These are phyloP conservation scores for Eleutherodactylus coqui DNA, from an alignment of 2,797 vertebrate species.

Conservation along the genomic window DNA sequence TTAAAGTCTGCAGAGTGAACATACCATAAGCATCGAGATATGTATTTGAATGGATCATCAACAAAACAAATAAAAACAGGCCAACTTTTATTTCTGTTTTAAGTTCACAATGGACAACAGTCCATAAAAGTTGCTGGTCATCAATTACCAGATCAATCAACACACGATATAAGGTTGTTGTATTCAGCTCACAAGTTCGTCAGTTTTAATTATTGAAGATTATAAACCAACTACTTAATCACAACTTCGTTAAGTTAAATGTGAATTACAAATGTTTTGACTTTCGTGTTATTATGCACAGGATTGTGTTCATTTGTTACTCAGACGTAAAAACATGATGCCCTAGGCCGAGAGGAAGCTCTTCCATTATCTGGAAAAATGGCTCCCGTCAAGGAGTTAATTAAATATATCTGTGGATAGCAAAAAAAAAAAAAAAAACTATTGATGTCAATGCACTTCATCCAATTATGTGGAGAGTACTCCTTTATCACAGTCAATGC, in stretches of 20 bases:
- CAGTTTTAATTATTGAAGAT: slow-evolving; percentile 32
- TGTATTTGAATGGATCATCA: too few relatives aligned
- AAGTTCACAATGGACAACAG: not conserved
- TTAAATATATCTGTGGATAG: slow-evolving; percentile 33
- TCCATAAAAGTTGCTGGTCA: not conserved
- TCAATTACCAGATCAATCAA: not conserved
- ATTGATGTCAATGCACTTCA: slow-evolving; percentile 14
- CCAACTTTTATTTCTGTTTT: not conserved
- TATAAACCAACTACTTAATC: slow-evolving; percentile 11
- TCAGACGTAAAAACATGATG: slow-evolving; percentile 13
- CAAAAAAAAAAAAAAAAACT: not conserved
- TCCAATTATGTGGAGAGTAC: not conserved
- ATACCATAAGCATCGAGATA: not conserved
- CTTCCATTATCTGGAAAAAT: slow-evolving; percentile 53
- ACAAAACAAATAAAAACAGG: not conserved
- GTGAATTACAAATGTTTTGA: slow-evolving; percentile 50
- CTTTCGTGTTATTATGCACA: slow-evolving; percentile 52
- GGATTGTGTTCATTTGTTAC: slow-evolving; percentile 42
- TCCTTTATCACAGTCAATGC: not conserved
- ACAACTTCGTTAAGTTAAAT: slow-evolving; percentile 36
- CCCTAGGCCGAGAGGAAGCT: slow-evolving; percentile 29
- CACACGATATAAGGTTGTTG: not conserved
- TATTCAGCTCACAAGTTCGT: slow-evolving; percentile 29
- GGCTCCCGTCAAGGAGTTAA: slow-evolving; percentile 43
- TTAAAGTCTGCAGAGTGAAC: too few relatives aligned